A percentile compares a stretch with the other conserved stretches of the same genome.
phyloP scores from a whole-genome alignment of 2,888 invertebrate species.

The Auanema sp. region DNA sequence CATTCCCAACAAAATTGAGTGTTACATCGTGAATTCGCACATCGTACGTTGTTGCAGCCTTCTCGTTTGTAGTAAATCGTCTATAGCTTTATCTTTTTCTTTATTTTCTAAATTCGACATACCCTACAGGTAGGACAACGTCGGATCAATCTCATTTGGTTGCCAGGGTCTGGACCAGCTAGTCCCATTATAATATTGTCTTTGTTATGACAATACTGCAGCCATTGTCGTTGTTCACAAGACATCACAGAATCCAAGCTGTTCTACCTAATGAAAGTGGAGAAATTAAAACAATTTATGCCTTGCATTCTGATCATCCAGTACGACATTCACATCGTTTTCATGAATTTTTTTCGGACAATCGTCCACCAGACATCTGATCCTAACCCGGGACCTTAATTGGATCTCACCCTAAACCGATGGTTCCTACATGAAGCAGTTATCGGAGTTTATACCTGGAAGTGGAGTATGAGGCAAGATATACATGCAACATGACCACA shows the following conservation, averaged over 20 bases:
- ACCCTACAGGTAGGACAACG: slow-evolving; percentile 36
- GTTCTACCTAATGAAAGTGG: slow-evolving; percentile 10
- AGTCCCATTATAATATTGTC: slow-evolving; percentile 29
- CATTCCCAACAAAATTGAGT: slow-evolving; percentile 37
- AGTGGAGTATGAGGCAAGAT: slow-evolving; percentile 34
- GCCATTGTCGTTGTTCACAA: slow-evolving; percentile 26
- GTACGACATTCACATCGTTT: slow-evolving; percentile 43
- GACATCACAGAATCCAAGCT: slow-evolving; percentile 37
- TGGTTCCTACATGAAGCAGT: not conserved
- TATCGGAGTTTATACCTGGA: slow-evolving; percentile 26
- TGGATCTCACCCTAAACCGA: slow-evolving; percentile 30
- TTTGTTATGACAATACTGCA: slow-evolving; percentile 42
- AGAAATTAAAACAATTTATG: no score
- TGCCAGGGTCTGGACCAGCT: slow-evolving; percentile 13
- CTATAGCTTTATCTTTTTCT: not conserved
- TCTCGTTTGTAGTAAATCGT: slow-evolving; percentile 12
- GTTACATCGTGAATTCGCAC: slow-evolving; percentile 31
- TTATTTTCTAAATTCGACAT: not conserved
- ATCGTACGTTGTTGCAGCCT: slow-evolving; percentile 38
- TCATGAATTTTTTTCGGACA: slow-evolving; percentile 38
- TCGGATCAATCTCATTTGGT: slow-evolving; percentile 24
- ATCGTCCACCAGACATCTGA: slow-evolving; percentile 28
- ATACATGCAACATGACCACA: slow-evolving; percentile 41
- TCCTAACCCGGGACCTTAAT: slow-evolving; percentile 28
- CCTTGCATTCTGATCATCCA: slow-evolving; percentile 38